These are phyloP conservation scores for Prorops nasuta DNA, from an alignment of 1,140 invertebrate genomes.

Conservation along the genomic window DNA sequence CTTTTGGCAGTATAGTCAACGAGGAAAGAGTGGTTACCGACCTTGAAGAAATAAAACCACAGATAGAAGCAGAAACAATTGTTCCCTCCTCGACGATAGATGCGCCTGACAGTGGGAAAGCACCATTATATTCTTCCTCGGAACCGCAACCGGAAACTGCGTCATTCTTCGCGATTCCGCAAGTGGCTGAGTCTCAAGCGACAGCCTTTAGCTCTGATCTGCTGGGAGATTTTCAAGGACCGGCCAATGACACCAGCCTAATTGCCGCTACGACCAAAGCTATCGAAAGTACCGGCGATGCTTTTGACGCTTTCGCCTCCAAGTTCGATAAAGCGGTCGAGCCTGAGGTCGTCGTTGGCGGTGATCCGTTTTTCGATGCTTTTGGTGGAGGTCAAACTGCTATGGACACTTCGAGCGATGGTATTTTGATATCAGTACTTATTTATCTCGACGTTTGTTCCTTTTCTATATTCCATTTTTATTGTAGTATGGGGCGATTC, in stretches of 20 bases:
- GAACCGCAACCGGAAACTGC: not conserved
- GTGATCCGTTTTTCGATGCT: constrained; percentile 59
- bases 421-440: constrained; percentile 28
- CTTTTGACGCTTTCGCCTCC: constrained; percentile 81
- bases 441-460: constrained; percentile 3
- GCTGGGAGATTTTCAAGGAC: constrained; percentile 36
- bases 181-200: not conserved
- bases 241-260: constrained; percentile 10
- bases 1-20: constrained; percentile 26
- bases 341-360: constrained; percentile 41
- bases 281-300: constrained; percentile 58
- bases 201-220: constrained; percentile 33
- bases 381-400: constrained; percentile 49
- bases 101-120: too few relatives aligned
- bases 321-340: constrained; percentile 77
- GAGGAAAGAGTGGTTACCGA: constrained; percentile 2
- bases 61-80: constrained; percentile 8
- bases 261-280: constrained; percentile 43
- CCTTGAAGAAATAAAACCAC: constrained; percentile 11
- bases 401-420: constrained; percentile 56
- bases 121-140: too few relatives aligned
- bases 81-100: constrained; percentile 3
- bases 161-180: not conserved
- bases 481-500: constrained; percentile 62
- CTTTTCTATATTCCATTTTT: constrained; percentile 9